Conservation (phyloP, 2,797 vertebrate genomes). For the Cetoscarus ocellatus region DNA sequence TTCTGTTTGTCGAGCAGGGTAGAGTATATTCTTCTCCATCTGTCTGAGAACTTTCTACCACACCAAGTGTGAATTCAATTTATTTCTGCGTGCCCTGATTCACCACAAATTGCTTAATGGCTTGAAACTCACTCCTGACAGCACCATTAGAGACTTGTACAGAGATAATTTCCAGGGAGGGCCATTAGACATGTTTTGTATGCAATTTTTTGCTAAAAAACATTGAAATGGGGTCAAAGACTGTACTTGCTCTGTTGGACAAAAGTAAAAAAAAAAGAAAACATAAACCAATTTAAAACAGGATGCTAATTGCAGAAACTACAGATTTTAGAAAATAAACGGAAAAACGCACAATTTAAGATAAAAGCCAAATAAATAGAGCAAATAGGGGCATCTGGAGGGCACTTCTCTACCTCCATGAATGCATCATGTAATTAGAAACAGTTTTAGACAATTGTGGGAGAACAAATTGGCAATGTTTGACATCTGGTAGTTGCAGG, state of each 20-base stretch:
- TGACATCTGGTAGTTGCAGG: slow-evolving; percentile 18
- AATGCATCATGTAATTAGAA: slow-evolving; percentile 10
- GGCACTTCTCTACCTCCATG: neutral
- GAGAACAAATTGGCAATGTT: slow-evolving; percentile 20
- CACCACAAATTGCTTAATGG: slow-evolving; percentile 82
- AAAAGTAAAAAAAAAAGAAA: slow-evolving; percentile 41
- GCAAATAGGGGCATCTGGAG: slow-evolving; percentile 7
- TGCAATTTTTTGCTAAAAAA: slow-evolving; percentile 58
- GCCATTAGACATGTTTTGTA: slow-evolving; percentile 76
- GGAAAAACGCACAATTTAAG: slow-evolving; percentile 1
- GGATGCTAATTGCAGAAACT: neutral
- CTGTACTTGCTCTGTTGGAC: slow-evolving; percentile 48
- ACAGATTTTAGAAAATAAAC: slow-evolving; percentile 1
- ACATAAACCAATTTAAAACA: slow-evolving; percentile 10
- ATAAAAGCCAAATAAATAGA: slow-evolving; percentile 25
- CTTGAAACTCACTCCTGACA: slow-evolving; percentile 79
- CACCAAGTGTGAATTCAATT: slow-evolving; percentile 73
- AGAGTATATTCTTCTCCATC: slow-evolving; percentile 50
- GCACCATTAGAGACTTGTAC: slow-evolving; percentile 76
- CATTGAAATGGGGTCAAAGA: slow-evolving; percentile 70
- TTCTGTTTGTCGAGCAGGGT: slow-evolving; percentile 48
- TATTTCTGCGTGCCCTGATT: slow-evolving; percentile 76
- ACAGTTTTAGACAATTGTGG: slow-evolving; percentile 21
- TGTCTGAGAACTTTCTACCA: slow-evolving; percentile 63
- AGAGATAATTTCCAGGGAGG: slow-evolving; percentile 74